These are phyloP conservation scores for Arenaria interpres DNA, from an alignment of 2,113 vertebrate species.

Conservation along the genomic window DNA sequence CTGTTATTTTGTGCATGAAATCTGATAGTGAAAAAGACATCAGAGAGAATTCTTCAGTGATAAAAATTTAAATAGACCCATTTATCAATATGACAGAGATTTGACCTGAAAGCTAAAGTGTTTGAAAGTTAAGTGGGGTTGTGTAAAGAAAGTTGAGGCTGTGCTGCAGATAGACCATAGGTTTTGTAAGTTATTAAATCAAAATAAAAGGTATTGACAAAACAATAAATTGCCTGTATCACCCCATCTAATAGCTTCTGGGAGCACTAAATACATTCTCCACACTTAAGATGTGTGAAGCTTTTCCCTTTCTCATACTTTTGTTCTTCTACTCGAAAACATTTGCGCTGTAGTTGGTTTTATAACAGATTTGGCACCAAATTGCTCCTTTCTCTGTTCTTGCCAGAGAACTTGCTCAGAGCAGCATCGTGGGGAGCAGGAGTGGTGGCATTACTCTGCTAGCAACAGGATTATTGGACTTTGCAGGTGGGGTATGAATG, in stretches of 20 bases:
- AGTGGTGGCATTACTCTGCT: not conserved
- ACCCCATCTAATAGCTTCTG: conserved; percentile 1
- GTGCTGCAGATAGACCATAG: not conserved
- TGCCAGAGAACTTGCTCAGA: not conserved
- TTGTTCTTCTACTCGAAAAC: not conserved
- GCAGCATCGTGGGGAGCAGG: not conserved
- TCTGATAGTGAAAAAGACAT: conserved; percentile 65
- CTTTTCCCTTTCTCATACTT: not conserved
- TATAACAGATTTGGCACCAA: not conserved
- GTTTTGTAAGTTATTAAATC: conserved; percentile 60
- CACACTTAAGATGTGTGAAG: not conserved
- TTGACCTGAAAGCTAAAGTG: conserved; percentile 63
- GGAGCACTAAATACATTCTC: conserved; percentile 18
- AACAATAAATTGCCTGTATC: conserved; percentile 52
- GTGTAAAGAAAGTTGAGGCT: conserved; percentile 52
- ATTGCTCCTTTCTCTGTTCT: not conserved
- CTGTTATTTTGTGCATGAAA: conserved; percentile 56
- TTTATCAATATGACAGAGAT: conserved; percentile 70
- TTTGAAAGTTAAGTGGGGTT: conserved; percentile 53
- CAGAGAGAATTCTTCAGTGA: conserved; percentile 43
- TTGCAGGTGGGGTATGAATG: not conserved
- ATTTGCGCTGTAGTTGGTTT: not conserved
- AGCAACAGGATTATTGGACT: not conserved
- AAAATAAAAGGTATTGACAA: conserved; percentile 63
- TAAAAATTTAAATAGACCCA: conserved; percentile 70